Evolutionary conservation across 2,888 invertebrate genomes (phyloP), one percentile per base, ranked within the genome.

Genomic region (Suillia variegata): DNA sequence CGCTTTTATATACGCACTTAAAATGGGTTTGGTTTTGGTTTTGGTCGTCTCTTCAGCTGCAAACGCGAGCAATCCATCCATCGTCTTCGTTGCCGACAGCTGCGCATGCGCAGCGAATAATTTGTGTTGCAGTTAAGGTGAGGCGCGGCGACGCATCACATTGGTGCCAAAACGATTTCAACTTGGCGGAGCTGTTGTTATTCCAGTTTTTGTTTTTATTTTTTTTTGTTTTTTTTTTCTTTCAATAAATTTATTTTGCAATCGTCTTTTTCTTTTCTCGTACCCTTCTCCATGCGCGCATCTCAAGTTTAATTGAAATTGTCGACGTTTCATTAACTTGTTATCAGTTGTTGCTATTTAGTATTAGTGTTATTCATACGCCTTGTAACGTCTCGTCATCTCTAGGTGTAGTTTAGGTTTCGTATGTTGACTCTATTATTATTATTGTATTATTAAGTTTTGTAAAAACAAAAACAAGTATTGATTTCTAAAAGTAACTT

Each of bases 1-100:
- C 64, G 66, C 70, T 74, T 74, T 74, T 78, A 77, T 77, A 73
- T 76, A 76, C 68, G 70, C 76, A 76, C 77, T 73, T 69, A 69
- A 74, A 58, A 64, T 10, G n/a, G 3, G 15, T n/a, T 38, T 3
- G 10, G 38, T 38, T 5, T n/a, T 38, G 38, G 38, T 38, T 31
- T 31, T 38, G 13, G 13, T 38, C 38, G 38, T 3, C 38, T 38
- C n/a, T 38, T 38, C 3, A n/a, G 38, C 15, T n/a, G n/a, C 38
- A 13, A n/a, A 38, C n/a, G 38, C 15, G 26, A 26, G 26, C 26
- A 26, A 10, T 6, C 26, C 10, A 38, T 4, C 6, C 38, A 38
- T 8, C 15, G 4, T 3, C 38, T 10, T n/a, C 38, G n/a, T 38
- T n/a, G n/a, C n/a, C 20, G 8, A 2, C 21, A 22, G 15, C 50